phyloP scores from a whole-genome alignment of 2,888 invertebrate genomes.

The Pocota personata region DNA sequence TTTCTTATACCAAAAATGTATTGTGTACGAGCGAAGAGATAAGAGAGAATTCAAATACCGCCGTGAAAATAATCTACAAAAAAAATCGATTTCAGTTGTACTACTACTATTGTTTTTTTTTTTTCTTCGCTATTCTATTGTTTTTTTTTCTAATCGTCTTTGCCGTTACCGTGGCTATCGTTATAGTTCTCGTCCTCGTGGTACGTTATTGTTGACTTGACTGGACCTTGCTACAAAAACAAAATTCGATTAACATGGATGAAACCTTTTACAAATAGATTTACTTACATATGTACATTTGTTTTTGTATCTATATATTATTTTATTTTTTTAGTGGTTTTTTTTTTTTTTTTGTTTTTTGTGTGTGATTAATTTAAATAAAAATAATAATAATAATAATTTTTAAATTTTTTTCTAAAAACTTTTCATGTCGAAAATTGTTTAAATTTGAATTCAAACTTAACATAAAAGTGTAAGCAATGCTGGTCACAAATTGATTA shows the following conservation, averaged over 20 bases:
- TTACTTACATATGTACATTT: background rate
- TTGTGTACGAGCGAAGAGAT: slow-evolving; percentile 24
- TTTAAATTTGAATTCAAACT: slow-evolving; percentile 6
- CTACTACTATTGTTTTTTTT: slow-evolving; percentile 18
- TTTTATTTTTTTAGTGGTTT: background rate
- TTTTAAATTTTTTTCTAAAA: background rate
- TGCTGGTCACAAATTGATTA: slow-evolving; percentile 49
- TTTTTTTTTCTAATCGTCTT: slow-evolving; percentile 17
- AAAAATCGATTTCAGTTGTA: slow-evolving; percentile 58
- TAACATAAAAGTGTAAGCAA: slow-evolving; percentile 37
- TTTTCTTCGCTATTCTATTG: background rate
- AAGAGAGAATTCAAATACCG: slow-evolving; percentile 35
- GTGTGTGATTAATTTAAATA: background rate
- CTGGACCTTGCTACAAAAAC: slow-evolving; percentile 8
- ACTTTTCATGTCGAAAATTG: background rate
- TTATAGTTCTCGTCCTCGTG: slow-evolving; percentile 40
- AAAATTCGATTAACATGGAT: background rate
- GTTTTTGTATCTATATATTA: background rate
- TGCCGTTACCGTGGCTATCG: slow-evolving; percentile 6
- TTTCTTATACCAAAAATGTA: background rate
- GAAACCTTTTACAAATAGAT: background rate
- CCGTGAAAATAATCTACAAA: slow-evolving; percentile 25
- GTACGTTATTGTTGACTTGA: slow-evolving; percentile 29
- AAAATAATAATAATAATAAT: background rate
- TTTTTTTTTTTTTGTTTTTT: background rate